Conservation (phyloP, 30 jellyfish, hydroid and myxozoan species). For the Clytia hemisphaerica region DNA sequence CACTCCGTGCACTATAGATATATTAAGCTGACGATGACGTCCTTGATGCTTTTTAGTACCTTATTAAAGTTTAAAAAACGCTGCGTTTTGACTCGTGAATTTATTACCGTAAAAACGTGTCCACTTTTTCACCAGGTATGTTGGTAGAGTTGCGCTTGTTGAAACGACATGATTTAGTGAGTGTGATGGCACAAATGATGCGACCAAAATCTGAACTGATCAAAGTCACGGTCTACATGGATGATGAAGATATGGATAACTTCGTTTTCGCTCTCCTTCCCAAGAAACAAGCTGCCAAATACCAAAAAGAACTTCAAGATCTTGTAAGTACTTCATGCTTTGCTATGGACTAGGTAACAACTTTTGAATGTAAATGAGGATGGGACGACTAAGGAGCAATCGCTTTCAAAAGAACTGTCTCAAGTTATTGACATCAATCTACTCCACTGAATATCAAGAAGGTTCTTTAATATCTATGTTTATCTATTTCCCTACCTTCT, state of each 20-base stretch:
- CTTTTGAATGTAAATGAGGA: too few relatives aligned
- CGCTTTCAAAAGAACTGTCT: background rate
- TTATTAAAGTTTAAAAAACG: too few relatives aligned
- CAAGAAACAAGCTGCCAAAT: constrained; percentile 62
- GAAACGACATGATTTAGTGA: constrained; percentile 94
- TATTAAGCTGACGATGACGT: too few relatives aligned
- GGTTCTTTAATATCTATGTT: too few relatives aligned
- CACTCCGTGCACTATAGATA: too few relatives aligned
- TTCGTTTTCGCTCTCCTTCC: constrained; percentile 92
- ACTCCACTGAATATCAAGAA: too few relatives aligned
- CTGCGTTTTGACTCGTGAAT: too few relatives aligned
- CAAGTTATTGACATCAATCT: background rate
- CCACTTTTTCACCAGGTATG: too few relatives aligned
- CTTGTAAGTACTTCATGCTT: constrained; percentile 69
- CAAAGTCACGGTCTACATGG: constrained; percentile 94
- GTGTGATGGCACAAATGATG: constrained; percentile 88
- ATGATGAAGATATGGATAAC: constrained; percentile 97
- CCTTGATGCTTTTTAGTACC: too few relatives aligned
- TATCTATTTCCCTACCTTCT: background rate
- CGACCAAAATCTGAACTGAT: constrained; percentile 84
- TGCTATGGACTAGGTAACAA: background rate
- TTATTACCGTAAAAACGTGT: too few relatives aligned
- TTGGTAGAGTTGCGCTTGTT: constrained; percentile 45
- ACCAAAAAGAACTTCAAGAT: constrained; percentile 86
- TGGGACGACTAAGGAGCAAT: too few relatives aligned